Evolutionary conservation across 1,140 invertebrate genomes (phyloP).

Genomic region (Helicoverpa zea): DNA sequence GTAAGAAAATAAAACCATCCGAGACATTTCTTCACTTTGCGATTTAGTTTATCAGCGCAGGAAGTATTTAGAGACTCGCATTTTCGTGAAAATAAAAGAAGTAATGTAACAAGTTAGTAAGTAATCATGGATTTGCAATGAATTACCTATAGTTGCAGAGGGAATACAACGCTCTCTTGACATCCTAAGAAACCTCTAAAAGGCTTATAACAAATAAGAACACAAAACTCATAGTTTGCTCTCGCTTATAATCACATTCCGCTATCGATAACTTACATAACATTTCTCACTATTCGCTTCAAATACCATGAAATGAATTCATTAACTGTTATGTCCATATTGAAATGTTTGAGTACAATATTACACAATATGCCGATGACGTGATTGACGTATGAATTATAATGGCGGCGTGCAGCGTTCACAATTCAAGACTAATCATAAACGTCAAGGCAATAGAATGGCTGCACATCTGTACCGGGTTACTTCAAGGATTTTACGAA

Average conservation of each 20-base stretch:
- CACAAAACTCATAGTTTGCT: neutral
- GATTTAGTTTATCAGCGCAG: neutral
- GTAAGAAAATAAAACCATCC: constrained; percentile 3
- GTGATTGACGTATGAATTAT: constrained; percentile 38
- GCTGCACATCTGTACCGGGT: constrained; percentile 56
- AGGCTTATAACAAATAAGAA: too few relatives aligned
- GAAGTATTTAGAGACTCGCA: neutral
- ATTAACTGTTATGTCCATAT: constrained; percentile 7
- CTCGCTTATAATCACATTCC: too few relatives aligned
- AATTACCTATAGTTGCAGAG: too few relatives aligned
- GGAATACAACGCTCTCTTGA: too few relatives aligned
- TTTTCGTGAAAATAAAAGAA: neutral
- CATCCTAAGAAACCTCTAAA: too few relatives aligned
- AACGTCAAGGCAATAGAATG: constrained; percentile 76
- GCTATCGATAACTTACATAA: neutral
- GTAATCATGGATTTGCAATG: too few relatives aligned
- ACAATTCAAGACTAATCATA: constrained; percentile 69
- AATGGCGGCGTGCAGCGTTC: constrained; percentile 38
- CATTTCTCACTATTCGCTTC: constrained; percentile 12
- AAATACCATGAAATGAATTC: constrained; percentile 21
- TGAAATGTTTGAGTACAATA: constrained; percentile 22
- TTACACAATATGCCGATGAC: constrained; percentile 39
- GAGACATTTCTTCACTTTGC: neutral
- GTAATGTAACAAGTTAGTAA: neutral
- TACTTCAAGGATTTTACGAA: constrained; percentile 66